Evolutionary conservation across 2,797 vertebrate genomes (phyloP), one percentile per base, ranked within the genome.

Genomic region (Zenarchopterus dispar): DNA sequence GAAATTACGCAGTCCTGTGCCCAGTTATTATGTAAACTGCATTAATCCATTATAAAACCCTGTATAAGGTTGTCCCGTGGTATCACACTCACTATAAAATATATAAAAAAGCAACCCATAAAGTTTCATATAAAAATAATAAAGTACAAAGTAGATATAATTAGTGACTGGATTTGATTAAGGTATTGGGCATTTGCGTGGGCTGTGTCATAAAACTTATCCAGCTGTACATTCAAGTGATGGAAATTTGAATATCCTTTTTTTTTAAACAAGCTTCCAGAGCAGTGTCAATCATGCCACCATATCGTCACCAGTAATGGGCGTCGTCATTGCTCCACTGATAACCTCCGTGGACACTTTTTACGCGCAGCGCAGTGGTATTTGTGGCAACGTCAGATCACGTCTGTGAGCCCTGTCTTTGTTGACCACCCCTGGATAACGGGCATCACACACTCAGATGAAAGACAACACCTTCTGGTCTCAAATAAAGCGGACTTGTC

Each of bases 291-390:
- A 50, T 39, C 16, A 13, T 8, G 47, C 36, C 28, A 15, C 15
- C 6, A 5, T 6, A 17, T 56, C 11, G 9, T 49, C 77, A 50
- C 70, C 15, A 74, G 80, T 78, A 82, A 84, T 82, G 77, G 81
- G 15, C 9, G 1, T 18, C 33, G 33, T 58, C 10, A 28, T 17
- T 22, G 41, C 21, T 36, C 8, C 17, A 56, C 17, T 45, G 41
- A 21, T 57, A 0, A 43, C 22, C 11, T 62, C 47, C 15, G 16
- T 2, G 36, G 13, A 39, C 36, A 91, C 90, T 89, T 92, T 39
- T 71, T 62, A 57, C 91, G 88, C 79, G 87, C 89, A 92, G 91
- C 36, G 5, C 36, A 3, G 36, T 39, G 16, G 36, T 39, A 43
- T 61, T 58, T 62, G 46, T 50, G 28, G 47, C 44, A 51, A 19